These are phyloP conservation scores for Vulpes ferrilata DNA, from an alignment of 2,113 vertebrate species.

Conservation along the genomic window DNA sequence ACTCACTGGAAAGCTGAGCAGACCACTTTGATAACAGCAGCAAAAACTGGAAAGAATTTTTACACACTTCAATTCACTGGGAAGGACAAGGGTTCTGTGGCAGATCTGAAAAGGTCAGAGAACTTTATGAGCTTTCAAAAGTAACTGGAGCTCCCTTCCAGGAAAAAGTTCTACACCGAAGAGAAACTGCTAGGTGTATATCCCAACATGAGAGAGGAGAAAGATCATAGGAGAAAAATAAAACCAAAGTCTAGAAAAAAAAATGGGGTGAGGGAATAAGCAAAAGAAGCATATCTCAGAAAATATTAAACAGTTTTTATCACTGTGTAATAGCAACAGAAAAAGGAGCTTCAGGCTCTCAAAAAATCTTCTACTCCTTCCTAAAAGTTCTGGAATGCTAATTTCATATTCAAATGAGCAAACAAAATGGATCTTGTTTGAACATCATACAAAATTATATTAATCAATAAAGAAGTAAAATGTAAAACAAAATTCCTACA, in stretches of 20 bases:
- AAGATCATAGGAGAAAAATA: background rate
- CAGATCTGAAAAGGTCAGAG: background rate
- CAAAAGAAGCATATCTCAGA: background rate
- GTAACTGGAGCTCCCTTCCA: background rate
- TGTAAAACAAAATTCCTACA: background rate
- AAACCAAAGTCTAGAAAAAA: background rate
- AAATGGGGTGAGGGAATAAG: background rate
- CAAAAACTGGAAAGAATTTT: background rate
- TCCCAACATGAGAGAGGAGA: background rate
- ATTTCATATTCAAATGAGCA: background rate
- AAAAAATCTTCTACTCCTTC: background rate
- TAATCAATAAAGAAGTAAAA: background rate
- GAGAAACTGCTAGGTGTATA: background rate
- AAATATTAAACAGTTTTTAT: background rate
- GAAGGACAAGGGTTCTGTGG: background rate
- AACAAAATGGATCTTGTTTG: background rate
- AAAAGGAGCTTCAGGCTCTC: background rate
- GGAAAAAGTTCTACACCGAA: background rate
- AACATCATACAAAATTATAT: background rate
- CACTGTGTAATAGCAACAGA: background rate
- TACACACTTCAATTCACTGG: background rate
- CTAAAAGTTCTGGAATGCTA: background rate
- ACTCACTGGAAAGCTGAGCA: background rate
- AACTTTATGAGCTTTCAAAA: background rate
- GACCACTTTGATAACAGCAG: background rate